These are phyloP conservation scores for Perccottus glenii DNA, from an alignment of 2,113 vertebrate species.

Conservation along the genomic window DNA sequence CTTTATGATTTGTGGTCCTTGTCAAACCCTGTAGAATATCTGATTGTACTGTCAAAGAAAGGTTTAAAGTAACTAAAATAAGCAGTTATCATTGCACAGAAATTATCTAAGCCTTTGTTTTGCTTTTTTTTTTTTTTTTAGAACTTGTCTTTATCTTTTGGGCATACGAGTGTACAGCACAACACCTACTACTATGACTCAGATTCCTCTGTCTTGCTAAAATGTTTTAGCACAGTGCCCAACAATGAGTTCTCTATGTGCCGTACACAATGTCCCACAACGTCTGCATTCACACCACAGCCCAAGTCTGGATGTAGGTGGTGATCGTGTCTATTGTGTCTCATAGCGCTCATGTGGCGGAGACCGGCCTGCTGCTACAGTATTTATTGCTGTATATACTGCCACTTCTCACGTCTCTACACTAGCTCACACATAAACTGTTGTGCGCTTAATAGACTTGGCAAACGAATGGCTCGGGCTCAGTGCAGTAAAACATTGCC, in stretches of 20 bases:
- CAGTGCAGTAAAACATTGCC: background rate
- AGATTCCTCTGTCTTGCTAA: constrained; percentile 48
- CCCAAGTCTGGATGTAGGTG: constrained; percentile 46
- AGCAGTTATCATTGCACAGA: background rate
- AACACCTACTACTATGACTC: constrained; percentile 70
- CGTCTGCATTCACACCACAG: constrained; percentile 44
- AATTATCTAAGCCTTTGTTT: background rate
- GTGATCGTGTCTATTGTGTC: constrained; percentile 42
- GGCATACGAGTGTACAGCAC: constrained; percentile 40
- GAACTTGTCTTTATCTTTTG: constrained; percentile 46
- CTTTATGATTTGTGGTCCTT: too few relatives aligned
- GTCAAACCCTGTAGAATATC: too few relatives aligned
- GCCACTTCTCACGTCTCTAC: constrained; percentile 7
- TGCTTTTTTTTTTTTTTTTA: constrained; percentile 25
- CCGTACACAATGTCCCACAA: constrained; percentile 35
- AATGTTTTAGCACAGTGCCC: constrained; percentile 38
- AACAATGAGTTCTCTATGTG: constrained; percentile 57
- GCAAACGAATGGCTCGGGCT: constrained; percentile 8
- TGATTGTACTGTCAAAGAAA: too few relatives aligned
- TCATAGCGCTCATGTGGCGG: constrained; percentile 22
- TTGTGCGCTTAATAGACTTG: constrained; percentile 11
- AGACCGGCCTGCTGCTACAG: constrained; percentile 21
- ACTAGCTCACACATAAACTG: constrained; percentile 6
- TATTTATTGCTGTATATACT: constrained; percentile 19
- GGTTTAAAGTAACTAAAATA: too few relatives aligned